A percentile compares a stretch with the other conserved stretches of the same genome.
Evolutionary conservation across 2,797 vertebrate genomes (phyloP).

Genomic region (Capromys pilorides): DNA sequence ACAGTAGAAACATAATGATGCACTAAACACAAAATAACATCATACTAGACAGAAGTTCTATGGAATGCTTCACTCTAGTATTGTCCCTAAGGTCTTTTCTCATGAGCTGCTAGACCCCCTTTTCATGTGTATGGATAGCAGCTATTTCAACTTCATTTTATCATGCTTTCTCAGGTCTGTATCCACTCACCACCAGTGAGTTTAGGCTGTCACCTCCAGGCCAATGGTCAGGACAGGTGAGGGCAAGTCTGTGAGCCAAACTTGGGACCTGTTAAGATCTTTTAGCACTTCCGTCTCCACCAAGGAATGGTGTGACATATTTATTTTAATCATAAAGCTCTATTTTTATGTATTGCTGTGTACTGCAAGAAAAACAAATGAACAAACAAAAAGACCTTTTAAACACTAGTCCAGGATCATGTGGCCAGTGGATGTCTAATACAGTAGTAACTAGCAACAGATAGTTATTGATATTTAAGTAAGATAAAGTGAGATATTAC

Average conservation of each 20-base stretch:
- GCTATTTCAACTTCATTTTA: background rate
- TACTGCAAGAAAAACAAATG: background rate
- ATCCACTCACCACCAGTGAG: background rate
- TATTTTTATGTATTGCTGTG: constrained; percentile 22
- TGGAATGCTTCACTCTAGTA: background rate
- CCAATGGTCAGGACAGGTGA: background rate
- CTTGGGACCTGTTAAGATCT: background rate
- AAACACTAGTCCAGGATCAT: background rate
- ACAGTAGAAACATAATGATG: background rate
- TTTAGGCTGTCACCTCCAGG: background rate
- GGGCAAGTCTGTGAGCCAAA: background rate
- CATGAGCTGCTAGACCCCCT: background rate
- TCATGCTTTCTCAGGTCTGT: background rate
- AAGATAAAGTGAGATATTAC: background rate
- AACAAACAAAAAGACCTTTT: background rate
- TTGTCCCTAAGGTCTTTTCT: background rate
- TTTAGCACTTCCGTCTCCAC: background rate
- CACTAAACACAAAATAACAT: background rate
- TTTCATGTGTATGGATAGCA: background rate
- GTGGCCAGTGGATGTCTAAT: background rate
- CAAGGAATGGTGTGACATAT: background rate
- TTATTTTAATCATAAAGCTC: background rate
- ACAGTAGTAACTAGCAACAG: background rate
- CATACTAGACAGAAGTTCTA: background rate
- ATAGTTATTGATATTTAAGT: background rate